A percentile compares a stretch with the other conserved stretches of the same genome.
Conservation (phyloP, 1,140 invertebrate genomes). For the Zaprionus taronus region DNA sequence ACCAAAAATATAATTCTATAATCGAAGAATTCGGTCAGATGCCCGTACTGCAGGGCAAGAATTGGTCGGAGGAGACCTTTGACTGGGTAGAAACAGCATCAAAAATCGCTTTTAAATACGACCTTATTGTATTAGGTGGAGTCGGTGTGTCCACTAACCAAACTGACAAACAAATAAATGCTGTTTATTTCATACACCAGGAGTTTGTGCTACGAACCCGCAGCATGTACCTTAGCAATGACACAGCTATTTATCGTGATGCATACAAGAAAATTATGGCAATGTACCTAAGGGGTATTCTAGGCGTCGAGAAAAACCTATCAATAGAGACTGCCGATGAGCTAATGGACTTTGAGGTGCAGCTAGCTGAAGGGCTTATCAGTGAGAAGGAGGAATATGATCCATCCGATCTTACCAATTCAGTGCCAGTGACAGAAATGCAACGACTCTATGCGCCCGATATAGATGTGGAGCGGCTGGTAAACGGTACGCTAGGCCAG, state of each 20-base stretch:
- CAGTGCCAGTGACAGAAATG: neutral
- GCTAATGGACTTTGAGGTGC: neutral
- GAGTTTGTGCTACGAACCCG: neutral
- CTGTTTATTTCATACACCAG: neutral
- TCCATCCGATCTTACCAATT: neutral
- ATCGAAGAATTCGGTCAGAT: neutral
- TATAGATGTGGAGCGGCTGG: neutral
- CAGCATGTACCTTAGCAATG: neutral
- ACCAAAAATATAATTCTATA: neutral
- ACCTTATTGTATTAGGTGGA: conserved; percentile 49
- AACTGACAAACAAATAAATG: conserved; percentile 55
- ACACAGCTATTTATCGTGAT: neutral
- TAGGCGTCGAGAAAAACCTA: neutral
- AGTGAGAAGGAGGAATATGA: neutral
- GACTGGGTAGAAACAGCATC: conserved; percentile 52
- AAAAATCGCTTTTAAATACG: conserved; percentile 9
- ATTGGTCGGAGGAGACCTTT: conserved; percentile 45
- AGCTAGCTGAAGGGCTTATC: neutral
- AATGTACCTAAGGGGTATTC: neutral
- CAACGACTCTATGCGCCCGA: neutral
- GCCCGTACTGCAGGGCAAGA: conserved; percentile 23
- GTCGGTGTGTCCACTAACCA: conserved; percentile 57
- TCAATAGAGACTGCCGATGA: neutral
- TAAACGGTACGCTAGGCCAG: neutral
- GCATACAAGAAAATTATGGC: neutral